Evolutionary conservation across 2,888 invertebrate genomes (phyloP), one percentile per base, ranked within the genome.

Genomic region (Agrotis ipsilon): DNA sequence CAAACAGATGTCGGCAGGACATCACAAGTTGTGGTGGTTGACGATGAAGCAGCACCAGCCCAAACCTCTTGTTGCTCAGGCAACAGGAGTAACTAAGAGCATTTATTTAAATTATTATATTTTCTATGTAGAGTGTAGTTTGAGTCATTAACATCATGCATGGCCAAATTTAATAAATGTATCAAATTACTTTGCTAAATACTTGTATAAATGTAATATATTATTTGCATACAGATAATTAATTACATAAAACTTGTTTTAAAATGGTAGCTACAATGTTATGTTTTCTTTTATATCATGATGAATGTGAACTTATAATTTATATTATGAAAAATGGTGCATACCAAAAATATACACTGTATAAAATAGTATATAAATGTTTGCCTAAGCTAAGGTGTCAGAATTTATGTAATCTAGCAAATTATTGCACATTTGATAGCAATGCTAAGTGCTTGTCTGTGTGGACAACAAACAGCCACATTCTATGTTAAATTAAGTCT

Each of bases 21-120:
- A 19, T 92, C 93, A 1, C 89, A 94, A 72, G 93, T 96, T 5
- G 85, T 96, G 7, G 93, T 96, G 9, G 94, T 96, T 0, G 96
- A 96, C 68, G 96, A 96, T 70, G 96, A 96, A 45, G 86, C 87
- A 0, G 84, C 87, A 0, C 93, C 93, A 0, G 80, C 85, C 0
- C 92, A 91, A 48, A 82, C 91, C 1, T 92, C 94, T 0, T 96
- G 96, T 85, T 96, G 96, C 82, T 91, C 89, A 4, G 91, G 92
- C 13, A 88, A 83, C 52, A 90, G 90, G 81, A 90, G 82, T 84
- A 89, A 89, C 72, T 91, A 86, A 89, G 39, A 39, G 58, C 55
- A 57, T 72, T 39, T 66, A 19, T 18, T 59, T 18, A 75, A 59
- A 62, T 32, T 46, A 70, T 5, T 24, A 67, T 62, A 19, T 57